Evolutionary conservation across 2,888 invertebrate genomes (phyloP), one percentile per base, ranked within the genome.

Genomic region (Parnassius smintheus): DNA sequence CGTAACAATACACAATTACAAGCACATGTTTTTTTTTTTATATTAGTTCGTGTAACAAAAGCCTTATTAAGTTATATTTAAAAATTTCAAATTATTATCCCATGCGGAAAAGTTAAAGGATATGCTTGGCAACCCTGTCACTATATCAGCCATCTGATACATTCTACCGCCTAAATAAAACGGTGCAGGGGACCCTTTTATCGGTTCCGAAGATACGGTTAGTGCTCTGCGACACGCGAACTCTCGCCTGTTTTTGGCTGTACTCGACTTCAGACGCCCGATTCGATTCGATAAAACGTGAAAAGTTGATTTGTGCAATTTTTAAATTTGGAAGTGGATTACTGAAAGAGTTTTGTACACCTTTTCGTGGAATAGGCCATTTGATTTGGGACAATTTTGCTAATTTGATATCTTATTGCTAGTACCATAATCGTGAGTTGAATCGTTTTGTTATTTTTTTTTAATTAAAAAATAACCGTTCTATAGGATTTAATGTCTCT

Each of bases 161-260:
- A 85, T 85, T 85, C 82, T 82, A 78, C 82, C 74, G 82, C 80
- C 88, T 90, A 91, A 91, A 90, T 91, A 91, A 91, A 90, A 89
- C 89, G 85, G 88, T 85, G 82, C 86, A 81, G 76, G 86, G 75
- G 81, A 82, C 86, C 86, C 82, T 87, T 85, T 88, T 88, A 88
- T 88, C 88, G 78, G 74, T 74, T 69, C 77, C 86, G 81, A 81
- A 86, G 88, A 88, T 86, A 86, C 81, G 83, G 81, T 83, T 83
- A 89, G 85, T 80, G 83, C 79, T 70, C 70, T 76, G 77, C 79
- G 86, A 88, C 90, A 90, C 85, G 91, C 91, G 79, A 90, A 74
- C 83, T 78, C 77, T 82, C 80, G 80, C 76, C 77, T 74, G 72
- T 73, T 71, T 71, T 75, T 73, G 75, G 72, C 59, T 58, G 68